These are phyloP conservation scores for Drosophila lowei DNA, from an alignment of 1,140 invertebrate genomes.

Conservation along the genomic window DNA sequence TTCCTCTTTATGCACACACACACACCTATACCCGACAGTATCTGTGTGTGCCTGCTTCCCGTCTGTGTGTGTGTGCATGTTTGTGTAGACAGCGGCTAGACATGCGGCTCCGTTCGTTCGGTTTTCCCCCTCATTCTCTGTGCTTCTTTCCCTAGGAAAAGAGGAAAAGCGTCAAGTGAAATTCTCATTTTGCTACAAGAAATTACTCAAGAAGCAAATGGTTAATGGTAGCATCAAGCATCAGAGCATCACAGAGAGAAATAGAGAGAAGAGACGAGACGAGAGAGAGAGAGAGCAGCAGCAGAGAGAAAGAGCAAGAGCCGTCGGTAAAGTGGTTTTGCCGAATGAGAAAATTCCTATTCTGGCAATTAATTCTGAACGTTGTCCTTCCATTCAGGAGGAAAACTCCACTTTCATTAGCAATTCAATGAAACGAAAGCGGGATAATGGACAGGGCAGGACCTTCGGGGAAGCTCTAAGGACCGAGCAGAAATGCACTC, in stretches of 20 bases:
- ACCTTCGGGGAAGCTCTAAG: no score
- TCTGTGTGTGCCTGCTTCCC: neutral
- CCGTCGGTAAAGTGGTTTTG: slow-evolving; percentile 51
- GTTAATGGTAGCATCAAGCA: neutral
- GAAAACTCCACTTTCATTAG: slow-evolving; percentile 24
- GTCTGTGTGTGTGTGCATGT: slow-evolving; percentile 3
- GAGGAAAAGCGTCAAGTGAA: slow-evolving; percentile 27
- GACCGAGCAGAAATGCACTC: no score
- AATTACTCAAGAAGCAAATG: slow-evolving; percentile 20
- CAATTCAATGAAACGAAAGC: slow-evolving; percentile 27
- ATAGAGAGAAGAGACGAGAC: neutral
- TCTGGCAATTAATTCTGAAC: slow-evolving; percentile 34
- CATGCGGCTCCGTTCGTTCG: slow-evolving; percentile 28
- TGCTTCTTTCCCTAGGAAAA: slow-evolving; percentile 4
- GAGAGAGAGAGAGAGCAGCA: no score
- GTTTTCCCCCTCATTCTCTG: neutral
- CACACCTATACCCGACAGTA: no score
- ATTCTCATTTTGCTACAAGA: slow-evolving; percentile 19
- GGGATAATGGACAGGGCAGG: slow-evolving; percentile 5
- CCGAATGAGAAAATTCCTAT: slow-evolving; percentile 38
- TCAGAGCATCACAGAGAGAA: neutral
- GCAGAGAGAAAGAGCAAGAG: no score
- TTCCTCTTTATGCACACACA: neutral
- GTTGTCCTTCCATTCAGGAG: slow-evolving; percentile 3
- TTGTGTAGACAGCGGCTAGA: slow-evolving; percentile 66